phyloP scores from a whole-genome alignment of 2,797 vertebrate genomes.

The Onychomys arenicola region DNA sequence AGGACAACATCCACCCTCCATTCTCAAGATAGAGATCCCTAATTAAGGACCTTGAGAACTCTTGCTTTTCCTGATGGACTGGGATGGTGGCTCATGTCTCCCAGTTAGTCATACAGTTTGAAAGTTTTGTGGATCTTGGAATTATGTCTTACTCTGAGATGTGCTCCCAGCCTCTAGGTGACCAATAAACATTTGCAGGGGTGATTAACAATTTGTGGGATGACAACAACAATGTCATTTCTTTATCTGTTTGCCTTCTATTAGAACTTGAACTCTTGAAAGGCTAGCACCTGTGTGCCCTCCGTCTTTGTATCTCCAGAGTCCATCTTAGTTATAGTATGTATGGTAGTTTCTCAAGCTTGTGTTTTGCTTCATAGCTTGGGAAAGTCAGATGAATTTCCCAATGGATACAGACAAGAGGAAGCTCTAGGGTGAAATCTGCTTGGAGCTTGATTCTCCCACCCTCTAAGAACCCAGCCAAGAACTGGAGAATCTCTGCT shows the following conservation, averaged over 20 bases:
- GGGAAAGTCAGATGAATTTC: constrained; percentile 43
- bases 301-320: neutral
- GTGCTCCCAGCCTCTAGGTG: neutral
- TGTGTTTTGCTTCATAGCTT: constrained; percentile 35
- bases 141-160: neutral
- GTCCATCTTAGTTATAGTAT: neutral
- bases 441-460: too few relatives aligned
- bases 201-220: neutral
- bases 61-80: neutral
- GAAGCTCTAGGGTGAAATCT: neutral
- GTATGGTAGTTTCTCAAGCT: neutral
- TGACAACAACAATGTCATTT: neutral
- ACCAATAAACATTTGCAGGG: neutral
- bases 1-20: neutral
- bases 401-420: neutral
- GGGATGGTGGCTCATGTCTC: neutral
- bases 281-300: neutral
- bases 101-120: neutral
- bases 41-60: neutral
- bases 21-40: neutral
- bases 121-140: neutral
- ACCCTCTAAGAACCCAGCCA: neutral
- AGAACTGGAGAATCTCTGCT: neutral
- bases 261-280: neutral
- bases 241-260: neutral